Conservation (phyloP, 2,888 invertebrate genomes). For the Actias luna region DNA sequence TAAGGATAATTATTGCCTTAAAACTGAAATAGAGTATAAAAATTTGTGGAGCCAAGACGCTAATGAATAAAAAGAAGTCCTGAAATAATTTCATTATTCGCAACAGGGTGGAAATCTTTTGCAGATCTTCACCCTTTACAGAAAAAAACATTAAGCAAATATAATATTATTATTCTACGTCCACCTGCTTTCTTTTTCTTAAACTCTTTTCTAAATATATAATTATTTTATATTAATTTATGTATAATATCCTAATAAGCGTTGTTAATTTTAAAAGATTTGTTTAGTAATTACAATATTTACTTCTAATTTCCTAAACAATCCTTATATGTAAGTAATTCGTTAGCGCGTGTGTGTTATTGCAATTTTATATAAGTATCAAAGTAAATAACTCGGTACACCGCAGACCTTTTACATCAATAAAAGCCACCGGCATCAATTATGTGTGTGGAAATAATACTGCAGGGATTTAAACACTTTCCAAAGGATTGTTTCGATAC, state of each 20-base stretch:
- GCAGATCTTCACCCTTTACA: background rate
- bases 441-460: conserved; percentile 47
- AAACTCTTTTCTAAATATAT: background rate
- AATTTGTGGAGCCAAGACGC: background rate
- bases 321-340: too few relatives aligned
- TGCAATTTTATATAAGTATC: background rate
- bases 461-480: conserved; percentile 56
- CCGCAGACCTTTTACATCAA: conserved; percentile 52
- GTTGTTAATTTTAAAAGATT: too few relatives aligned
- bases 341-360: too few relatives aligned
- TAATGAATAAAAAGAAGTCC: background rate
- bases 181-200: background rate
- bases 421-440: conserved; percentile 45
- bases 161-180: background rate
- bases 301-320: background rate
- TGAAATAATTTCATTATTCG: background rate
- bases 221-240: background rate
- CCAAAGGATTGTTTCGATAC: conserved; percentile 55
- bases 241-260: background rate
- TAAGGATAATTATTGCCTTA: background rate
- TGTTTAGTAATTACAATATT: too few relatives aligned
- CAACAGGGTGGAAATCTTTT: background rate
- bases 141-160: background rate
- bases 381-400: conserved; percentile 26
- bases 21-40: background rate